Base-by-base conservation (phyloP, 2,113 vertebrate species). In the Triplophysa tibetana region DNA sequence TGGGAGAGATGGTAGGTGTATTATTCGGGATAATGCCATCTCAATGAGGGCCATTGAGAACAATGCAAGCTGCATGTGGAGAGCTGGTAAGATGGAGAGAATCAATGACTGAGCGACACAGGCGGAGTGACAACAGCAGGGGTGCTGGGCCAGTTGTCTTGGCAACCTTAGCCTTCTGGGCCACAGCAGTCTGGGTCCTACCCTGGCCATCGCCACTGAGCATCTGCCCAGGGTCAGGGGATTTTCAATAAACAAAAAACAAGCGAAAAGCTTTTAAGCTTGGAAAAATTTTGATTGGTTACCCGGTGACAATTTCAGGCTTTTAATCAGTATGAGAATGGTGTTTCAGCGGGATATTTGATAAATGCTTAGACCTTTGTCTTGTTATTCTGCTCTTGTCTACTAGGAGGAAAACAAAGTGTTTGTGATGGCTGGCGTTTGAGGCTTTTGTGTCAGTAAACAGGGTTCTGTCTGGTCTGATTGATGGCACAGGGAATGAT, bases 101-200 rank as follows among this genome's bases (percentile, higher is more conserved):
- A 86, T 86, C 82, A 83, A 86, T 86, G 85, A 83, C 79, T 72
- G 81, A 83, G 81, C 79, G 75, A 81, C 81, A 83, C 69, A 75
- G 70, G 80, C 80, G 56, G 84, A 85, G 84, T 85, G 82, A 83
- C 85, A 86, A 83, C 85, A 86, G 85, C 82, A 82, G 85, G 84
- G 85, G 82, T 83, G 80, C 85, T 83, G 82, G 80, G 80, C 82
- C 85, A 86, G 85, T 86, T 86, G 85, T 86, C 85, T 86, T 83
- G 85, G 85, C 85, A 86, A 86, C 85, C 80, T 75, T 73, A 83
- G 77, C 70, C 82, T 86, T 80, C 76, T 81, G 85, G 82, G 79
- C 82, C 85, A 81, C 48, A 67, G 77, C 77, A 82, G 85, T 70
- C 58, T 84, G 82, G 82, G 79, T 83, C 77, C 72, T 62, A 79